Evolutionary conservation across 1,140 invertebrate species (phyloP).

Genomic region (Dinoponera quadriceps): DNA sequence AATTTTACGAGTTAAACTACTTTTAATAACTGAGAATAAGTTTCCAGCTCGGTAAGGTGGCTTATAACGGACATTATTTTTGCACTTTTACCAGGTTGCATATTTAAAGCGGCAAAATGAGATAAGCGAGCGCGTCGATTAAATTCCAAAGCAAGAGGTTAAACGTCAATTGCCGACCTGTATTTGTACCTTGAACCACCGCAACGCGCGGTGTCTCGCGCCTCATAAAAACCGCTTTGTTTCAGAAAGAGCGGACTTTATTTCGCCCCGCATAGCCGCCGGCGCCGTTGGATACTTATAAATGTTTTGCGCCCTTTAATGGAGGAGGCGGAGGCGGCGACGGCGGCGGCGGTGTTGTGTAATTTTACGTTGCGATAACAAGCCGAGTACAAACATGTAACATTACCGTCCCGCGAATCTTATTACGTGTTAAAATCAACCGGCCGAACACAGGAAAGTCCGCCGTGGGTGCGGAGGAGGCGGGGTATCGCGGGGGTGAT

Average conservation of each 20-base stretch:
- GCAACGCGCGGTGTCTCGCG: constrained; percentile 52
- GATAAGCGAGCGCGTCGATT: constrained; percentile 35
- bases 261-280: constrained; percentile 47
- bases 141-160: constrained; percentile 53
- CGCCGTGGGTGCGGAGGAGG: constrained; percentile 24
- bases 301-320: constrained; percentile 61
- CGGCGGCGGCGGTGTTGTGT: constrained; percentile 41
- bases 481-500: constrained; percentile 21
- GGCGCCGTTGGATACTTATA: constrained; percentile 55
- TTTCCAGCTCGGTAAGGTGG: background rate
- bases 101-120: constrained; percentile 47
- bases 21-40: background rate
- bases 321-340: constrained; percentile 32
- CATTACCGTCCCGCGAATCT: constrained; percentile 58
- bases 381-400: constrained; percentile 36
- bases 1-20: constrained; percentile 21
- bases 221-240: constrained; percentile 62
- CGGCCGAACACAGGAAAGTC: constrained; percentile 45
- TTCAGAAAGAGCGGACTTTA: constrained; percentile 56
- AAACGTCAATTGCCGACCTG: constrained; percentile 50
- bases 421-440: constrained; percentile 64
- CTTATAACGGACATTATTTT: constrained; percentile 38
- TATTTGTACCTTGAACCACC: constrained; percentile 56
- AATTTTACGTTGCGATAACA: constrained; percentile 44
- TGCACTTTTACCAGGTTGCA: constrained; percentile 5